Evolutionary conservation across 2,797 vertebrate genomes (phyloP).

Genomic region (Parotocinclus haroldoi): DNA sequence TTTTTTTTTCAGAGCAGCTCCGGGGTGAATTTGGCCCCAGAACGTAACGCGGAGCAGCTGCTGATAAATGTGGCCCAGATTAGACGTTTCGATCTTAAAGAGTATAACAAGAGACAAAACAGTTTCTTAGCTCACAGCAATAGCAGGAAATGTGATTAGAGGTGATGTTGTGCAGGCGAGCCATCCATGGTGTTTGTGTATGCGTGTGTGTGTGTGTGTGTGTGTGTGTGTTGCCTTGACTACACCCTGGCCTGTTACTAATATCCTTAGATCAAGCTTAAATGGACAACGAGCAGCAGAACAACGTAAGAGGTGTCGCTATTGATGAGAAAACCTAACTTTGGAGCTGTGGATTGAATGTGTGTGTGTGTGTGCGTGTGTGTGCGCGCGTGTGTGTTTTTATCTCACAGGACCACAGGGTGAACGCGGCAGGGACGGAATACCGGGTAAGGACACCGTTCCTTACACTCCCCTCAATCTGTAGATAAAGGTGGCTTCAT

Average conservation of each 20-base stretch:
- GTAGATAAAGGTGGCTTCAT: neutral
- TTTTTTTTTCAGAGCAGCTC: no score
- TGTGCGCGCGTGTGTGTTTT: neutral
- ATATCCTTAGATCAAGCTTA: slow-evolving; percentile 14
- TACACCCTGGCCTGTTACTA: neutral
- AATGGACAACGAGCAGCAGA: neutral
- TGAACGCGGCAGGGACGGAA: slow-evolving; percentile 69
- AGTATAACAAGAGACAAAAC: neutral
- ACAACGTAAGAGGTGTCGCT: neutral
- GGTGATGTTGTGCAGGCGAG: neutral
- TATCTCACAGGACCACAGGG: slow-evolving; percentile 70
- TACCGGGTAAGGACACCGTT: slow-evolving; percentile 65
- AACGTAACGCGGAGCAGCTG: no score
- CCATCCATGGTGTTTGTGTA: neutral
- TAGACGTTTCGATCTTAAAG: no score
- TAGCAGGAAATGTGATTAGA: neutral
- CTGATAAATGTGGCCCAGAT: no score
- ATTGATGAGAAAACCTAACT: neutral
- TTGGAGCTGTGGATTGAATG: neutral
- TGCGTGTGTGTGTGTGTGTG: neutral
- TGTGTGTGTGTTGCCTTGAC: neutral
- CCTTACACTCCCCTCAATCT: neutral
- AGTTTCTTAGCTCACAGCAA: neutral
- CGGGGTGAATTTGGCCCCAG: no score
- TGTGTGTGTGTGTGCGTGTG: slow-evolving; percentile 5